Conservation (phyloP, 2,888 invertebrate species). For the Aphidius colemani region DNA sequence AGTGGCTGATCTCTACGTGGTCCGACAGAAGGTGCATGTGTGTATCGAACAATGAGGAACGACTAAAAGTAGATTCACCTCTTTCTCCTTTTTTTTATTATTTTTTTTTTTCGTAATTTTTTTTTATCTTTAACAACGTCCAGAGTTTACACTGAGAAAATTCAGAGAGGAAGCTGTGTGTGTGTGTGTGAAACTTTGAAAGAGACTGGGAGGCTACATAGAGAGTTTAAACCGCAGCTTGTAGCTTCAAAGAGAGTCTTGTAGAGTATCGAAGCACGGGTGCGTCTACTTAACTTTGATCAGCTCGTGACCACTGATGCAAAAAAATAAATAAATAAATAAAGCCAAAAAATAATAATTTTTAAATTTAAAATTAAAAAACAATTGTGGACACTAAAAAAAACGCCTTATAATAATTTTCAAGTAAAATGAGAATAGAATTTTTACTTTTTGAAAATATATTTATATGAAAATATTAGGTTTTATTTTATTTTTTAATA, state of each 20-base stretch:
- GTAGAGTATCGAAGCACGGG: conserved; percentile 36
- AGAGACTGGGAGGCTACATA: conserved; percentile 34
- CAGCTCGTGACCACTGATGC: conserved; percentile 55
- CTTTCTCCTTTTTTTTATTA: not conserved
- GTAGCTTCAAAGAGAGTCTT: conserved; percentile 48
- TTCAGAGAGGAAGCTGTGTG: conserved; percentile 37
- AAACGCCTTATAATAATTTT: too few species aligned
- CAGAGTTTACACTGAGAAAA: too few species aligned
- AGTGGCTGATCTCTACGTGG: conserved; percentile 23
- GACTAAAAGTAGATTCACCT: not conserved
- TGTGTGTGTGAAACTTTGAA: conserved; percentile 36
- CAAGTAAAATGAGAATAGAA: too few species aligned
- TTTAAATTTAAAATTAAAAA: too few species aligned
- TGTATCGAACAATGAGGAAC: too few species aligned
- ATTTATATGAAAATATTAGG: too few species aligned
- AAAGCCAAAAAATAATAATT: too few species aligned
- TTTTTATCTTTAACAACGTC: not conserved
- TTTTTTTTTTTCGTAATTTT: not conserved
- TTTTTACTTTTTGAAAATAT: too few species aligned
- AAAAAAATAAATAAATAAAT: conserved; percentile 18
- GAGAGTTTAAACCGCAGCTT: conserved; percentile 51
- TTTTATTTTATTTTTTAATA: too few species aligned
- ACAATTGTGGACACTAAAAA: too few species aligned
- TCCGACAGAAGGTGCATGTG: not conserved
- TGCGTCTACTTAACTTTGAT: conserved; percentile 59